Percentiles rank a stretch among this genome's conserved stretches.
These are phyloP conservation scores for Acrobasis suavella DNA, from an alignment of 2,888 invertebrate species.

Conservation along the genomic window DNA sequence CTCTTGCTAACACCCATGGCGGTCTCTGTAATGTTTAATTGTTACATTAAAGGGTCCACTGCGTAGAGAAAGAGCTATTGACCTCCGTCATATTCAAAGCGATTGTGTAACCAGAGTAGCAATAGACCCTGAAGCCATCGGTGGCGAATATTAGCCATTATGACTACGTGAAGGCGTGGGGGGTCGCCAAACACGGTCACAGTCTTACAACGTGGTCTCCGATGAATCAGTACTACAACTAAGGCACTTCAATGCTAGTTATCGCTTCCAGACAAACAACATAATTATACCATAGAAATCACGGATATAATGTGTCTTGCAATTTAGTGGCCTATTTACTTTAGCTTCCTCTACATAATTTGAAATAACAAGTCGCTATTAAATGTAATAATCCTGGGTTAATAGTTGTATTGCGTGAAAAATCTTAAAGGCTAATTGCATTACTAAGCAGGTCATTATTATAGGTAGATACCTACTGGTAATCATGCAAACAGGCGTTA, in stretches of 20 bases:
- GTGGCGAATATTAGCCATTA: slow-evolving; percentile 73
- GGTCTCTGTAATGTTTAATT: slow-evolving; percentile 83
- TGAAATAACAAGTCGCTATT: slow-evolving; percentile 38
- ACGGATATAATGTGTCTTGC: slow-evolving; percentile 36
- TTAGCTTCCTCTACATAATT: slow-evolving; percentile 36
- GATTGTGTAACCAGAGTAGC: slow-evolving; percentile 57
- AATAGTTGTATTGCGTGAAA: slow-evolving; percentile 32
- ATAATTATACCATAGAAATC: slow-evolving; percentile 45
- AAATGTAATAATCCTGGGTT: slow-evolving; percentile 25
- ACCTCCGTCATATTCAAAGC: slow-evolving; percentile 54
- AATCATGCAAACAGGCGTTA: background rate
- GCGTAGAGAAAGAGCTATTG: slow-evolving; percentile 50
- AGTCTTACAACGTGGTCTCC: slow-evolving; percentile 35
- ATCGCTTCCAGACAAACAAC: slow-evolving; percentile 36
- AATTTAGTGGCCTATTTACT: slow-evolving; percentile 40
- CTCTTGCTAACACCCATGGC: slow-evolving; percentile 94
- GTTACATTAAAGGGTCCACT: slow-evolving; percentile 24
- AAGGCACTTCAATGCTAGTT: slow-evolving; percentile 25
- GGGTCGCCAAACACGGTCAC: slow-evolving; percentile 60
- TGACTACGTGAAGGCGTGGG: slow-evolving; percentile 63
- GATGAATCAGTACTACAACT: slow-evolving; percentile 33
- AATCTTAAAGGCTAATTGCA: slow-evolving; percentile 27
- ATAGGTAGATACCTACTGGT: background rate
- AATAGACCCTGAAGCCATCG: slow-evolving; percentile 46
- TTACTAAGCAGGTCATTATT: slow-evolving; percentile 11